These are phyloP conservation scores for Crotalus tigris DNA, from an alignment of 2,113 vertebrate genomes.

Conservation along the genomic window DNA sequence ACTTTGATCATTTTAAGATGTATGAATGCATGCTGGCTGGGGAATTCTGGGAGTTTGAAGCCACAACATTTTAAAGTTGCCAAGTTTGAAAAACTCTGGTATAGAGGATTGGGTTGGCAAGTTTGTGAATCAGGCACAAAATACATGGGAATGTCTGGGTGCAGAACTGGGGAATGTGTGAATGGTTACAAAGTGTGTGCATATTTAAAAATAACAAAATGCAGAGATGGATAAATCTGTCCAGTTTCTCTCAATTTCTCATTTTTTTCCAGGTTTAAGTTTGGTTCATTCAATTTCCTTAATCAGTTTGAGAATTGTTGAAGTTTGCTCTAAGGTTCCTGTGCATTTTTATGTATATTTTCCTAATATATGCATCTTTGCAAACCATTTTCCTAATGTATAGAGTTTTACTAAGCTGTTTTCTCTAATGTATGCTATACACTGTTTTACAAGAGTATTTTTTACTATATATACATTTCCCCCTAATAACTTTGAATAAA, in stretches of 20 bases:
- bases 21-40: background rate
- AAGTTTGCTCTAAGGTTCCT: background rate
- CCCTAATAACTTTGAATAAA: background rate
- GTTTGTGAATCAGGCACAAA: background rate
- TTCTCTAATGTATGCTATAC: background rate
- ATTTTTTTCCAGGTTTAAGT: background rate
- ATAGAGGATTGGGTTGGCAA: background rate
- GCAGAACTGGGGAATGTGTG: background rate
- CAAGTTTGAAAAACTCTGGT: background rate
- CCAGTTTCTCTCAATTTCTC: background rate
- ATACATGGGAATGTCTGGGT: background rate
- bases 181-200: background rate
- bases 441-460: background rate
- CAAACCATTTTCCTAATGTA: background rate
- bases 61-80: background rate
- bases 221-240: background rate
- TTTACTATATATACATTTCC: background rate
- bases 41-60: background rate
- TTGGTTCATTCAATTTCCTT: background rate
- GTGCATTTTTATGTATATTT: background rate
- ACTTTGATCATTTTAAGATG: background rate
- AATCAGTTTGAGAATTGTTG: background rate
- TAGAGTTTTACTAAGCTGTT: background rate
- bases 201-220: background rate
- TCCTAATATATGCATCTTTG: background rate